Evolutionary conservation across 2,797 vertebrate species (phyloP), one percentile per base, ranked within the genome.

Genomic region (Rhyacichthys aspro): DNA sequence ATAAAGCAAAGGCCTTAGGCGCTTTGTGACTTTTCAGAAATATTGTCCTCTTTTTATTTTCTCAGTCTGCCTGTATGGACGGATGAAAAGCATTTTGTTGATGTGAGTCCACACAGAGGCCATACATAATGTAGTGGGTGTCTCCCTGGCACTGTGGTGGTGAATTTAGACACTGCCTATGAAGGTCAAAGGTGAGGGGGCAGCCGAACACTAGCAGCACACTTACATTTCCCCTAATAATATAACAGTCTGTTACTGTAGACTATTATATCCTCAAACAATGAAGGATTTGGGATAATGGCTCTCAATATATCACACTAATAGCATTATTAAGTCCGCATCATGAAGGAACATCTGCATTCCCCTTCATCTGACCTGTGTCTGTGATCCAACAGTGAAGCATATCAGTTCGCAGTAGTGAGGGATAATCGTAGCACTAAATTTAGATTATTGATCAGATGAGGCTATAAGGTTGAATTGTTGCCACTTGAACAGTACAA

Each of bases 371-470:
- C 55, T 55, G 18, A 63, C 65, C 67, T 59, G 72, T 81, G 77
- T 19, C 78, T 78, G 66, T 63, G 70, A 71, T 66, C 70, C 78
- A 82, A 82, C 63, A 37, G 70, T 77, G 59, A 55, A 67, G 72
- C 68, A 57, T 87, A 91, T 91, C 90, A 43, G 79, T 86, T 91
- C 90, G 81, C 90, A 83, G 41, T 81, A 58, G 69, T 72, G 84
- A 86, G 60, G 70, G 74, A 85, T 86, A 81, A 89, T 88, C 78
- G 82, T 87, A 76, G 55, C 78, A 80, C 87, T 90, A 90, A 86
- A 90, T 90, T 86, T 89, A 90, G 90, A 89, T 58, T 86, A 91
- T 91, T 80, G 87, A 92, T 91, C 81, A 86, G 75, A 36, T 57
- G 67, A 67, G 59, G 78, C 81, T 70, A 61, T 79, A 79, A 70